Evolutionary conservation across 2,797 vertebrate species (phyloP), one percentile per base, ranked within the genome.

Genomic region (Ibycter americanus): DNA sequence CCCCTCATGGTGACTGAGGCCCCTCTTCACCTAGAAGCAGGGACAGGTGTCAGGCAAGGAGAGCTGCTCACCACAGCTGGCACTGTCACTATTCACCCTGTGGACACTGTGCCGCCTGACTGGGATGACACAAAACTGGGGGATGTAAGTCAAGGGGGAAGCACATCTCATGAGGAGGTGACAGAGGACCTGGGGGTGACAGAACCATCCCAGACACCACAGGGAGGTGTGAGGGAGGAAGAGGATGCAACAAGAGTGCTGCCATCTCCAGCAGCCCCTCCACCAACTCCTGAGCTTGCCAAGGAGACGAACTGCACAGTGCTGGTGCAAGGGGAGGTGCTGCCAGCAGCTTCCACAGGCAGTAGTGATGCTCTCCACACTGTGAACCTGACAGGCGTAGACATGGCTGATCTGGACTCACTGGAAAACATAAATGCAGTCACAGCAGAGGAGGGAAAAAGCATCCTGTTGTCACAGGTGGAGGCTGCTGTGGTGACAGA

Each of bases 51-150:
- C 4, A 12, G 52, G 5, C 87, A 17, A 10, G 79, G 77, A 42
- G 59, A 71, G 42, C 52, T 73, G 32, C 72, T 90, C 34, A 22
- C 79, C 15, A 9, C 0, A 0, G 63, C 34, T 83, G 92, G 82
- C 70, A 36, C 84, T 23, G 56, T 42, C 78, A 65, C 71, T 23
- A 4, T 34, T 27, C 83, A 20, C 29, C 16, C 71, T 14, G 1
- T 11, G 11, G 59, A 90, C 26, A 78, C 95, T 14, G 47, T 89
- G 10, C 16, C 55, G 1, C 94, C 86, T 6, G 97, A 98, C 36
- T 98, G 98, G 98, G 98, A 98, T 91, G 98, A 98, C 93, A 98
- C 98, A 46, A 98, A 98, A 74, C 46, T 90, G 21, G 92, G 90
- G 26, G 82, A 38, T 4, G 1, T 77, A 59, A 94, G 52, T 68